Base-by-base conservation (phyloP, 2,888 invertebrate genomes). In the Aphidoletes aphidimyza region DNA sequence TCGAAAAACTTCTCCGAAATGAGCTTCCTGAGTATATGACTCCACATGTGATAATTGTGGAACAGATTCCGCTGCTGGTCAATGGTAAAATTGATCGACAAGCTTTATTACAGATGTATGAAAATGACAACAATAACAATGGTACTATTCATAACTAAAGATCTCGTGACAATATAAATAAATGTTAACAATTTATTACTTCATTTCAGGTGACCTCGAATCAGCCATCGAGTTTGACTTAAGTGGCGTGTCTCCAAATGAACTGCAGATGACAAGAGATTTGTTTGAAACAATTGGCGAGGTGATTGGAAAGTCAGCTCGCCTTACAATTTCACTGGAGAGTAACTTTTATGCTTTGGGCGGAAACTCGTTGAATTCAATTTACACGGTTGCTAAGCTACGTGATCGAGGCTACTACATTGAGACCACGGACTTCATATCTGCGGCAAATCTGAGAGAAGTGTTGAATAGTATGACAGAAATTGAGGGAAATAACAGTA, bases 71-170 rank as follows among this genome's bases (percentile, higher is more conserved):
- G 0, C 90, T 95, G 37, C 90, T 96, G 42, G 95, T 96, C 0
- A 97, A 97, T 88, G 97, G 97, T 0, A 97, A 97, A 90, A 94
- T 94, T 11, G 97, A 97, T 89, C 91, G 97, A 47, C 96, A 97
- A 88, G 90, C 93, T 0, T 89, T 97, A 45, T 89, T 97, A 84
- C 94, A 93, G 87, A 92, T 92, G 88, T 96, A 95, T 87, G 94
- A 95, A 88, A 93, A 92, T 85, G n/a, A n/a, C n/a, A 92, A 93
- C 0, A 94, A 93, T 86, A 94, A 94, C 87, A 94, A 93, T 86
- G 92, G 93, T 93, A 88, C 90, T 89, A n/a, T n/a, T n/a, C n/a
- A n/a, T n/a, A n/a, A n/a, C n/a, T n/a, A n/a, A n/a, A n/a, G n/a
- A n/a, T n/a, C n/a, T n/a, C n/a, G n/a, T n/a, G n/a, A n/a, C n/a